Evolutionary conservation across 1,140 invertebrate species (phyloP).

Genomic region (Temnothorax longispinosus): DNA sequence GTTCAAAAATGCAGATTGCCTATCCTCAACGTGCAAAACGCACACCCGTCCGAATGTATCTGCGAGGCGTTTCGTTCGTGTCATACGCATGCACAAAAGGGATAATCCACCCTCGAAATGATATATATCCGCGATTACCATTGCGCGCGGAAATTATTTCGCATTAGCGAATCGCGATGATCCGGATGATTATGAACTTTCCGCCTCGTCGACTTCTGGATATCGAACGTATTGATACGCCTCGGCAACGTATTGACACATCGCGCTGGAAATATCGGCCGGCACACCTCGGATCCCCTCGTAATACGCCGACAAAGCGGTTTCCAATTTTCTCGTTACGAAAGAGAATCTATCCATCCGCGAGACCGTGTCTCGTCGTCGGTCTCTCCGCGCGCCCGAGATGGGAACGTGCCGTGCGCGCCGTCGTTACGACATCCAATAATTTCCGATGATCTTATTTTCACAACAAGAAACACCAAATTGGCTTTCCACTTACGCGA

Average conservation of each 20-base stretch:
- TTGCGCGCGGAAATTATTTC: conserved; percentile 5
- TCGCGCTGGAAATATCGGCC: conserved; percentile 9
- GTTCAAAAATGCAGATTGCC: conserved; percentile 33
- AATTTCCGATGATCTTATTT: conserved; percentile 73
- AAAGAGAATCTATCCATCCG: neutral
- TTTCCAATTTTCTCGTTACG: conserved; percentile 51
- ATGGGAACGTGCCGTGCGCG: conserved; percentile 28
- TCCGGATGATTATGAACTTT: conserved; percentile 21
- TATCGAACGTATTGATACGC: neutral
- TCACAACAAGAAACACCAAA: conserved; percentile 69
- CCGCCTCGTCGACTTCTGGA: neutral
- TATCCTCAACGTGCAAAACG: neutral
- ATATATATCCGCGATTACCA: neutral
- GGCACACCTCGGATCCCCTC: neutral
- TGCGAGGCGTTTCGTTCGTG: neutral
- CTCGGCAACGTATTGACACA: neutral
- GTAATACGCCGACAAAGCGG: conserved; percentile 43
- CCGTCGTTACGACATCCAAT: conserved; percentile 62
- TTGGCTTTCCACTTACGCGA: conserved; percentile 73
- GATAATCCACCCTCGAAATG: conserved; percentile 10
- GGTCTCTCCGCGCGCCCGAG: neutral
- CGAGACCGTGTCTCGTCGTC: neutral
- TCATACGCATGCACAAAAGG: neutral
- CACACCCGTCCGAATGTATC: neutral
- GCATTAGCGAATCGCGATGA: conserved; percentile 1